Conservation (phyloP, 2,888 invertebrate species). For the Schizaphis graminum region DNA sequence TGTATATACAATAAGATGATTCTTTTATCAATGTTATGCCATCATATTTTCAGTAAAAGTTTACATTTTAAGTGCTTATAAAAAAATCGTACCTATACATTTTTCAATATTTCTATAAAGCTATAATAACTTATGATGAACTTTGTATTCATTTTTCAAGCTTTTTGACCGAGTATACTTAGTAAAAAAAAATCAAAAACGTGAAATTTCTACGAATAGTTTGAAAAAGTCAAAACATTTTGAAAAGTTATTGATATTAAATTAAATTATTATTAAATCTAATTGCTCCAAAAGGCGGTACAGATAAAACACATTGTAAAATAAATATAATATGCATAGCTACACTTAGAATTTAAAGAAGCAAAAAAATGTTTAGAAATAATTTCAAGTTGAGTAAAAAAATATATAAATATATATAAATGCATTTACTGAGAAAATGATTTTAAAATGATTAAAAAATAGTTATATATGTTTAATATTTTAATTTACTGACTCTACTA, state of each 20-base stretch:
- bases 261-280: too few species aligned
- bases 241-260: background rate
- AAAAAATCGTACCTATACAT: background rate
- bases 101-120: background rate
- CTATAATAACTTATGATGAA: background rate
- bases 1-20: background rate
- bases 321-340: background rate
- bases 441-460: too few species aligned
- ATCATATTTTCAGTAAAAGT: background rate
- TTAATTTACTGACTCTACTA: too few species aligned
- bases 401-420: too few species aligned
- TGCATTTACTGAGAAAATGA: too few species aligned
- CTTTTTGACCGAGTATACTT: background rate
- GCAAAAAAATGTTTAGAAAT: background rate
- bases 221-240: too few species aligned
- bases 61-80: background rate
- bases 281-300: background rate
- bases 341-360: background rate
- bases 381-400: background rate
- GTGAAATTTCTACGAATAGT: background rate
- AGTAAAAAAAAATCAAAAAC: background rate
- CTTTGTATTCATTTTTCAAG: background rate
- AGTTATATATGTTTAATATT: too few species aligned
- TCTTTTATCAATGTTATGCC: background rate
- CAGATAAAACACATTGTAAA: background rate